Base-by-base conservation (phyloP, 2,888 invertebrate genomes). In the Myopa testacea region DNA sequence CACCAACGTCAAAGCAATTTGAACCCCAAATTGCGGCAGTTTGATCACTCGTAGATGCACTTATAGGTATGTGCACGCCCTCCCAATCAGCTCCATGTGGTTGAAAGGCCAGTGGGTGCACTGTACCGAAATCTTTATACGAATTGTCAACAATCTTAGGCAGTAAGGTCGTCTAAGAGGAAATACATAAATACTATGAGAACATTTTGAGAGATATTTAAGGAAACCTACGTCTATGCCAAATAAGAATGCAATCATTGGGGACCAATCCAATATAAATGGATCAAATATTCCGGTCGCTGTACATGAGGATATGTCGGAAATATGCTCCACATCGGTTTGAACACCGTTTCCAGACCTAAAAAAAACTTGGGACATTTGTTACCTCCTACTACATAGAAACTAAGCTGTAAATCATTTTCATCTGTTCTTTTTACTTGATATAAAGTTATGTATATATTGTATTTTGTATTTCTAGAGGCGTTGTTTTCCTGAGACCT, bases 271-370 rank as follows among this genome's bases (percentile, higher is more conserved):
- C 90, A 96, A 91, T 80, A 94, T 93, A 88, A 96, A 99, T 0
- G 98, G 98, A 89, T 99, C 98, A 88, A 92, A 99, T 84, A 99
- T 92, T 2, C 97, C 98, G 0, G 98, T 97, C 2, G 96, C 94
- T 55, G 97, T 95, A 1, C 96, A 96, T 82, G 94, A 96, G 0
- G 96, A 96, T n/a, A 94, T 93, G 86, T 99, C 99, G 0, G 95
- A 95, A 78, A 96, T 93, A 88, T 96, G 95, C 55, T 88, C 86
- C 4, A 87, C 83, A 75, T 83, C 78, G 45, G 82, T 75, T 62
- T 85, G 79, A 1, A 78, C 26, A 1, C 84, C 83, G 69, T 85
- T 84, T 8, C 89, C 89, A 10, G 86, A 86, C 16, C 86, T 86
- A 65, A 19, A 65, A 75, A 68, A 50, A 12, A 55, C 55, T 45